These are phyloP conservation scores for Coenonympha arcania DNA, from an alignment of 2,888 invertebrate genomes.

Conservation along the genomic window DNA sequence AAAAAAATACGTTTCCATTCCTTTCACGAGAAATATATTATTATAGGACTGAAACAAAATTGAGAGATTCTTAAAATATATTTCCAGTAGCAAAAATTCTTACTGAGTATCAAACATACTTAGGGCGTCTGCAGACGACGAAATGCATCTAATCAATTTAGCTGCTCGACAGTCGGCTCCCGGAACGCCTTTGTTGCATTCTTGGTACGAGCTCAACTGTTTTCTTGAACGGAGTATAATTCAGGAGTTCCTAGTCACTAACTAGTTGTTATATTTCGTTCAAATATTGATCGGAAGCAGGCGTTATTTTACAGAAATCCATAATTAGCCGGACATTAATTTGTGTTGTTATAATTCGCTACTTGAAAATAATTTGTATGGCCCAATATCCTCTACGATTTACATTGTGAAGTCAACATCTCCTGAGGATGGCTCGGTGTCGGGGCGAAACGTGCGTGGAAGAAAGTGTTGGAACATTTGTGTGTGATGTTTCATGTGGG, in stretches of 20 bases:
- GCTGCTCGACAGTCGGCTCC: not conserved
- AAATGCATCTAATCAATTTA: not conserved
- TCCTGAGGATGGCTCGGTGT: too few relatives aligned
- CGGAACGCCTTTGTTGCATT: not conserved
- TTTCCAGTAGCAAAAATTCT: constrained; percentile 10
- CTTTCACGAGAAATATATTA: constrained; percentile 13
- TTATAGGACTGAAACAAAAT: constrained; percentile 10
- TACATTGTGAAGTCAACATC: too few relatives aligned
- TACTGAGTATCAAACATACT: constrained; percentile 8
- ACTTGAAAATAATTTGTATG: too few relatives aligned
- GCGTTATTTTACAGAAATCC: too few relatives aligned
- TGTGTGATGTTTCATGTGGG: too few relatives aligned
- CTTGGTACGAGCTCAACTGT: not conserved
- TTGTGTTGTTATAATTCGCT: too few relatives aligned
- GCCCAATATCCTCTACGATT: too few relatives aligned
- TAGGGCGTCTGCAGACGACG: not conserved
- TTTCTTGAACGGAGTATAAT: not conserved
- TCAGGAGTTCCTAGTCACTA: constrained; percentile 1
- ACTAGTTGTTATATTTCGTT: not conserved
- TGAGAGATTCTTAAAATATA: constrained; percentile 13
- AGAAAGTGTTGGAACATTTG: too few relatives aligned
- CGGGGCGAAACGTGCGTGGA: too few relatives aligned
- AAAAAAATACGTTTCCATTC: constrained; percentile 18
- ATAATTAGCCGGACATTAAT: too few relatives aligned
- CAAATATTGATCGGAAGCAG: too few relatives aligned